phyloP scores from a whole-genome alignment of 2,888 invertebrate genomes.

The Tetropium fuscum region DNA sequence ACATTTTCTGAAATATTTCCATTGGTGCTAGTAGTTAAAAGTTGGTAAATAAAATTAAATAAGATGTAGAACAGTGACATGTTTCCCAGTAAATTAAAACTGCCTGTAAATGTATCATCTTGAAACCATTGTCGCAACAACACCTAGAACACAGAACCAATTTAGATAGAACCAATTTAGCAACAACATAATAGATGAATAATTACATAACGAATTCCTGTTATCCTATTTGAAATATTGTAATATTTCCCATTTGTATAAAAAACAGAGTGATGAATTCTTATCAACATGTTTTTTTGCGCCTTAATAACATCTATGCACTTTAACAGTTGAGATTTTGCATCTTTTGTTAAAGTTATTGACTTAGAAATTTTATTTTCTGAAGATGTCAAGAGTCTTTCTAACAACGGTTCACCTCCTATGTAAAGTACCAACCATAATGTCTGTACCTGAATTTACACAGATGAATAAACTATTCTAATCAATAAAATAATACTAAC shows the following conservation, averaged over 20 bases:
- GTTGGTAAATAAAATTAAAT: constrained; percentile 53
- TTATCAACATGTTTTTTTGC: constrained; percentile 56
- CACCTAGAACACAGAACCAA: constrained; percentile 54
- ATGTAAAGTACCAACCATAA: constrained; percentile 74
- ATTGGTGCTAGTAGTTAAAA: constrained; percentile 39
- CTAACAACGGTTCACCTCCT: constrained; percentile 76
- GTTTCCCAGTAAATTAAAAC: constrained; percentile 68
- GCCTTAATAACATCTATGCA: constrained; percentile 67
- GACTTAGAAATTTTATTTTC: constrained; percentile 70
- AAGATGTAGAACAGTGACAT: constrained; percentile 68
- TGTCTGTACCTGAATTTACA: constrained; percentile 66
- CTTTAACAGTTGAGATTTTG: constrained; percentile 70
- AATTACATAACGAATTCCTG: constrained; percentile 82
- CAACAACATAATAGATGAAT: background rate
- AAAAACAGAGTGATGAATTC: constrained; percentile 85
- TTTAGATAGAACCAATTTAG: no score
- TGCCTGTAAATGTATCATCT: constrained; percentile 67
- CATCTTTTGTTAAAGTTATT: constrained; percentile 70
- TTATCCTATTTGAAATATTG: constrained; percentile 83
- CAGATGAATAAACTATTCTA: background rate
- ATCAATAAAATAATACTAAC: constrained; percentile 61
- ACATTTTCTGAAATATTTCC: constrained; percentile 29
- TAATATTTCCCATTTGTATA: constrained; percentile 87
- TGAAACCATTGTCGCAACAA: constrained; percentile 69
- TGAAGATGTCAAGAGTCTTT: constrained; percentile 68